Percentiles rank a stretch among this genome's conserved stretches.
Evolutionary conservation across 2,113 vertebrate species (phyloP).

Genomic region (Turdus rufiventris): DNA sequence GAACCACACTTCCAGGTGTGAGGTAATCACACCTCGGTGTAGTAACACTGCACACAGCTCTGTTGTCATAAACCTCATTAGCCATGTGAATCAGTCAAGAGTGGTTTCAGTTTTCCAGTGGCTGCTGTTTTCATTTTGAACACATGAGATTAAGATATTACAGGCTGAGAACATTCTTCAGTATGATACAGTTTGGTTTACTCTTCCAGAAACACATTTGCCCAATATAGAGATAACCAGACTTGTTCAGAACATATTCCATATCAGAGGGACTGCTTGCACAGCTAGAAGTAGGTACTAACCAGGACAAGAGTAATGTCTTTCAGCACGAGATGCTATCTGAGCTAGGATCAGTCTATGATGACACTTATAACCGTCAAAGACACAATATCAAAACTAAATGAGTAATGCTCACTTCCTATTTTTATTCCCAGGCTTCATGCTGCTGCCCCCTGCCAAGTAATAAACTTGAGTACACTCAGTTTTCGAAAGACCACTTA

Average conservation of each 20-base stretch:
- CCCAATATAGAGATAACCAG: background rate
- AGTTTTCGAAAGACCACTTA: background rate
- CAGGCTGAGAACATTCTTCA: background rate
- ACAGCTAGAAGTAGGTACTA: background rate
- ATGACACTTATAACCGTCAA: background rate
- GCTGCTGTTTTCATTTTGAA: background rate
- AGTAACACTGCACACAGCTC: background rate
- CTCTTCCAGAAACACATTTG: background rate
- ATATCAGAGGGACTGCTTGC: background rate
- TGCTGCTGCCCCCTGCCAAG: background rate
- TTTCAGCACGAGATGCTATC: background rate
- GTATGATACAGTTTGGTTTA: background rate
- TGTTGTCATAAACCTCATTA: background rate
- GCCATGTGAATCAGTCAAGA: background rate
- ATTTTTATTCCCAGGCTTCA: background rate
- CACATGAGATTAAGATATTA: background rate
- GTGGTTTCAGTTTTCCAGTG: background rate
- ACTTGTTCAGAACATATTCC: background rate
- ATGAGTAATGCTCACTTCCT: background rate
- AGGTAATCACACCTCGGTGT: accelerated
- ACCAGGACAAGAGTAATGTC: background rate
- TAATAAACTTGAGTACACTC: background rate
- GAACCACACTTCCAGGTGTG: background rate
- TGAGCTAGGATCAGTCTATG: background rate
- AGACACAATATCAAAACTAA: background rate